phyloP scores from a whole-genome alignment of 2,888 invertebrate genomes.

The Phania funesta region DNA sequence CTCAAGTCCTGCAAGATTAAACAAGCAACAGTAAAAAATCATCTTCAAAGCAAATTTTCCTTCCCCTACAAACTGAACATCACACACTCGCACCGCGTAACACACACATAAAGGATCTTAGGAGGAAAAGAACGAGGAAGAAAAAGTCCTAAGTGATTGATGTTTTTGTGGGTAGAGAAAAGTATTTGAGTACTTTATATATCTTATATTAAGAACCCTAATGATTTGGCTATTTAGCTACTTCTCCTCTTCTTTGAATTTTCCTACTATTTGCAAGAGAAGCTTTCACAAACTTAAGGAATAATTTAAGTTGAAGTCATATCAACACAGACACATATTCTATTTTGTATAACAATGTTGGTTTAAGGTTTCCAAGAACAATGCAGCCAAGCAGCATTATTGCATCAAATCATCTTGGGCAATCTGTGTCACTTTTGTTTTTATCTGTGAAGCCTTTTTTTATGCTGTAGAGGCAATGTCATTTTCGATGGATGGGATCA shows the following conservation, averaged over 20 bases:
- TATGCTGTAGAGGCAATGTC: slow-evolving; percentile 31
- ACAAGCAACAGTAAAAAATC: not conserved
- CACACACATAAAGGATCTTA: slow-evolving; percentile 5
- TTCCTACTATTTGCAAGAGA: too few species aligned
- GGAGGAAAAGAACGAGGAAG: not conserved
- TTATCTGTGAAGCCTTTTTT: not conserved
- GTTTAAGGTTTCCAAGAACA: slow-evolving; percentile 34
- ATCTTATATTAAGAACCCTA: slow-evolving; percentile 40
- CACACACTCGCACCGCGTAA: not conserved
- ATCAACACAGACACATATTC: not conserved
- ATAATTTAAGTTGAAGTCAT: slow-evolving; percentile 41
- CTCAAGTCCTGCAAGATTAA: not conserved
- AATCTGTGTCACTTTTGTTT: slow-evolving; percentile 38
- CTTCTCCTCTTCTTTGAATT: slow-evolving; percentile 8
- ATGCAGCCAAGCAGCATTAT: not conserved
- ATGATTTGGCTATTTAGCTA: slow-evolving; percentile 55
- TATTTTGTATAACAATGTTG: slow-evolving; percentile 2
- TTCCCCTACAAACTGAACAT: not conserved
- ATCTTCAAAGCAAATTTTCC: slow-evolving; percentile 8
- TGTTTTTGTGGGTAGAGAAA: slow-evolving; percentile 19
- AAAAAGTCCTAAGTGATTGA: slow-evolving; percentile 41
- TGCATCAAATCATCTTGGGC: not conserved
- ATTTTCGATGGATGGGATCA: slow-evolving; percentile 15
- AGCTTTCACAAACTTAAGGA: slow-evolving; percentile 3
- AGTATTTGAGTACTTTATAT: slow-evolving; percentile 17